Evolutionary conservation across 2,888 invertebrate species (phyloP), one percentile per base, ranked within the genome.

Genomic region (Pimpla rufipes): DNA sequence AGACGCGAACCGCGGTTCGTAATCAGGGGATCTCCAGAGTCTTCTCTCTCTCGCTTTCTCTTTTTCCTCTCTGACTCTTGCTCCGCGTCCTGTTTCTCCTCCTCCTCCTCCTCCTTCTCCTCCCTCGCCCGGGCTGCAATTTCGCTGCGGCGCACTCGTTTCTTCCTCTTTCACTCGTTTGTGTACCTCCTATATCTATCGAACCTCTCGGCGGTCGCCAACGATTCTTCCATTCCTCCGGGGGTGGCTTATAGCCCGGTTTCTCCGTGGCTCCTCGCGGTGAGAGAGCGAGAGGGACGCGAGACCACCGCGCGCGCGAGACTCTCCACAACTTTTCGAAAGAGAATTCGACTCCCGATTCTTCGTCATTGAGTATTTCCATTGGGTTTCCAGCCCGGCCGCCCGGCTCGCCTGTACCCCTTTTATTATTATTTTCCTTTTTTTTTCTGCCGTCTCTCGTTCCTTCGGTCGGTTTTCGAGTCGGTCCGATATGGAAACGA

Each of bases 1-100:
- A 92, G 92, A 92, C 90, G 91, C n/a, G 88, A 91, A 91, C 88
- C 89, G 29, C 87, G 88, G 88, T 73, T 71, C 90, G 91, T 90
- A 92, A 92, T 92, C 92, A 91, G 89, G 88, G 87, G 88, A 90
- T 91, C 91, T 85, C 86, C 84, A 85, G 85, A 89, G 85, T 87
- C 84, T 88, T 5, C 29, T 5, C 29, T 5, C 29, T 29, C 29
- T 5, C 29, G 3, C 29, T 5, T 2, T 87, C 84, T 88, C 81
- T 85, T 88, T 29, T 5, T 3, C 29, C 5, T 5, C 55, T 55
- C 55, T 55, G 55, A 67, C 16, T 64, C 70, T 59, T 74, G 57
- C 77, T 88, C 88, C 87, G 84, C 87, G 86, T 87, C 88, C 88
- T 87, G 88, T 86, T 88, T 90, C 86, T 86, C 86, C 83, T 83